A percentile compares a stretch with the other conserved stretches of the same genome.
Evolutionary conservation across 1,140 invertebrate species (phyloP).

Genomic region (Cyclina sinensis): DNA sequence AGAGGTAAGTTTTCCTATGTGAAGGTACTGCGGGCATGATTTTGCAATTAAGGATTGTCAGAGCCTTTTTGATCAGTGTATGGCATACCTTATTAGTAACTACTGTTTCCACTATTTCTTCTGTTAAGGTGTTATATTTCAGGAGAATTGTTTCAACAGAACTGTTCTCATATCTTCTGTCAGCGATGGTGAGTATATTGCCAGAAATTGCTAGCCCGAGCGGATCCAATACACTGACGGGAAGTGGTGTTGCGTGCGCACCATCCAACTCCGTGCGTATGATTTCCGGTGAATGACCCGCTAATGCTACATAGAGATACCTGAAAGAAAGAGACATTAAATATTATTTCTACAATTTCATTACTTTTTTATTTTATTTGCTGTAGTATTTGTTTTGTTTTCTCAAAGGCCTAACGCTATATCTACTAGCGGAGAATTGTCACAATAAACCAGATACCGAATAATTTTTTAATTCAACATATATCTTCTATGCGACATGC

Average conservation of each 20-base stretch:
- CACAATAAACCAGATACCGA: no score
- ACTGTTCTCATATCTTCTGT: neutral
- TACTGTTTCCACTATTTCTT: neutral
- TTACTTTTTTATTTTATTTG: no score
- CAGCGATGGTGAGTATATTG: neutral
- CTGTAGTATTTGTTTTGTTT: no score
- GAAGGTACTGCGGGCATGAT: no score
- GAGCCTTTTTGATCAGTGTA: no score
- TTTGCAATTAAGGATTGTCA: no score
- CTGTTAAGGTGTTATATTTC: neutral
- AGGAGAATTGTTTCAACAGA: neutral
- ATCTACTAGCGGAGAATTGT: no score
- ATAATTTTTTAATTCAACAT: no score
- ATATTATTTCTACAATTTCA: no score
- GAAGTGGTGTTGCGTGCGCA: neutral
- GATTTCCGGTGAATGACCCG: neutral
- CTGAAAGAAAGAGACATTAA: constrained; percentile 1
- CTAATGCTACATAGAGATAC: constrained; percentile 27
- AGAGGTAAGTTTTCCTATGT: no score
- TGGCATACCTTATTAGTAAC: neutral
- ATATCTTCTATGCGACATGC: no score
- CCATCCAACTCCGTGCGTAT: constrained; percentile 41
- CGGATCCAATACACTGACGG: neutral
- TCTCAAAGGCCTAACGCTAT: no score
- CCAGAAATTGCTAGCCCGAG: neutral